A percentile compares a stretch with the other conserved stretches of the same genome.
phyloP scores from a whole-genome alignment of 2,113 vertebrate genomes.

The Pionites leucogaster region DNA sequence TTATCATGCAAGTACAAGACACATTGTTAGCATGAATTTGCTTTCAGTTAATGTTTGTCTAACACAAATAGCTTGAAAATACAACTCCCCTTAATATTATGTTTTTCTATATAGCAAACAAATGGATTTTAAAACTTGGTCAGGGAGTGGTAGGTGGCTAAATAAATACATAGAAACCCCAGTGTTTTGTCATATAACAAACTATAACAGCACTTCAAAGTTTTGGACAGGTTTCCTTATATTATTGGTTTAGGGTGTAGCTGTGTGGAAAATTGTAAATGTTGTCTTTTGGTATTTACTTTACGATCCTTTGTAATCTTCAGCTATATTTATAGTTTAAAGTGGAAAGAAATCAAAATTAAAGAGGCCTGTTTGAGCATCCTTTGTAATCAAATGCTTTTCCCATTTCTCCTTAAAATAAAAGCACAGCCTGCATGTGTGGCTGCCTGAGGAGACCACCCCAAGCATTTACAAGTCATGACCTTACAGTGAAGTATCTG shows the following conservation, averaged over 20 bases:
- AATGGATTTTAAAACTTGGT: neutral
- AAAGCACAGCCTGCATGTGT: neutral
- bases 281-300: conserved; percentile 58
- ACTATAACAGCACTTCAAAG: conserved; percentile 54
- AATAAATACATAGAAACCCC: conserved; percentile 23
- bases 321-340: conserved; percentile 51
- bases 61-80: conserved; percentile 2
- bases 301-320: conserved; percentile 53
- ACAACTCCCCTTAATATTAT: neutral
- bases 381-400: conserved; percentile 49
- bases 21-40: neutral
- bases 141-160: conserved; percentile 34
- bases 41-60: neutral
- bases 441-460: conserved; percentile 1
- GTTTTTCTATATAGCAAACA: neutral
- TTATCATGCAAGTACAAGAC: neutral
- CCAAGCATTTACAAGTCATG: neutral
- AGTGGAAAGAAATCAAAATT: conserved; percentile 54
- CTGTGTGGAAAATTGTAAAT: conserved; percentile 45
- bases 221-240: conserved; percentile 48
- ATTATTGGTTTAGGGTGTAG: conserved; percentile 55
- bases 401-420: conserved; percentile 36
- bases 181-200: conserved; percentile 18
- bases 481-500: neutral
- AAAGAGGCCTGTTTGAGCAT: conserved; percentile 44